Evolutionary conservation across 2,797 vertebrate genomes (phyloP), one percentile per base, ranked within the genome.

Genomic region (Pampus argenteus): DNA sequence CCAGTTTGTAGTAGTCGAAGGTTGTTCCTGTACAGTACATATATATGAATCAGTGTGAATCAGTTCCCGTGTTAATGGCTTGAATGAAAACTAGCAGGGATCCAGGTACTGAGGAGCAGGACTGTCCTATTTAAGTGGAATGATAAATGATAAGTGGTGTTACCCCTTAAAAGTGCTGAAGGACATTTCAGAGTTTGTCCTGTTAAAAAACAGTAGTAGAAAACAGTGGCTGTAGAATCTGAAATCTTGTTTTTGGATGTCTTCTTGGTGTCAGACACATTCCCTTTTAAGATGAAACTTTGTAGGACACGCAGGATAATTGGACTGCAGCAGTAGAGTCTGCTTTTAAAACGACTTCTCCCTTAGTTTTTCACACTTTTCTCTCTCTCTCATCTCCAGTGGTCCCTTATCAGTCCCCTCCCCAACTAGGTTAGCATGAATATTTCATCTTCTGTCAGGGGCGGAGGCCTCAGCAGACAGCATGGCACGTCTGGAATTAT

Each of bases 351-450:
- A 64, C 0, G 23, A 57, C 71, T 71, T 68, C 62, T 31, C 61
- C 13, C 11, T 60, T 48, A 13, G 26, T 78, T 74, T 81, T 68
- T 64, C 67, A 74, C 52, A 26, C 36, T 65, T 65, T 40, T 61
- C 40, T 40, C 52, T 26, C 31, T 51, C 71, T 69, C 60, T 66
- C 20, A 28, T 76, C 83, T 84, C 77, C 58, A 50, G 76, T 70
- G 85, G 85, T 82, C 81, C 49, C 82, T 66, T 72, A 59, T 81
- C 79, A 78, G 84, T 86, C 83, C 79, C 83, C 69, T 79, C 81
- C 81, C 83, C 87, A 89, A 85, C 87, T 88, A 86, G 81, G 82
- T 88, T 88, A 80, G 55, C 77, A 92, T 94, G 86, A 91, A 92
- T 92, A 88, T 93, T 93, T 93, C 86, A 94, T 91, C 82, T 54